A percentile compares a stretch with the other conserved stretches of the same genome.
Evolutionary conservation across 2,888 invertebrate genomes (phyloP).

Genomic region (Napeogenes sylphis): DNA sequence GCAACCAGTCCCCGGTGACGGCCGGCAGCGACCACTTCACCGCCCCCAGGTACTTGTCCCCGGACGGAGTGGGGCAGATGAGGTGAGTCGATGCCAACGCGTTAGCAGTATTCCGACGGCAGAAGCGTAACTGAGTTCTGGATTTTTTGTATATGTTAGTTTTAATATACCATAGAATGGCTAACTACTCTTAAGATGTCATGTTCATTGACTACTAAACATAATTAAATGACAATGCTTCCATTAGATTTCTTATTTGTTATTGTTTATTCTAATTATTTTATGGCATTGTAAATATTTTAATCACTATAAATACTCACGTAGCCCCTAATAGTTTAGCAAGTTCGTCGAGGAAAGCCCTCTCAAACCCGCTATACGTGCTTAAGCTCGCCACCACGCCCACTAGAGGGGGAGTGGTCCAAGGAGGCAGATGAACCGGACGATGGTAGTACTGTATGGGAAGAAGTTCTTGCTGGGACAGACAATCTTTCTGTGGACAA

Average conservation of each 20-base stretch:
- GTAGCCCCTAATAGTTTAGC: conserved; percentile 85
- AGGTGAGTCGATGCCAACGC: conserved; percentile 87
- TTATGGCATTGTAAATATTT: neutral
- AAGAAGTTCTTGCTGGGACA: conserved; percentile 76
- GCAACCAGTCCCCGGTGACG: conserved; percentile 86
- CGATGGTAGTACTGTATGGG: conserved; percentile 84
- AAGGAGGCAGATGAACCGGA: conserved; percentile 74
- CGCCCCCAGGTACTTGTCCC: conserved; percentile 90
- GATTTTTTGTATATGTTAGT: no score
- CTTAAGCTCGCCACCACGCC: conserved; percentile 89
- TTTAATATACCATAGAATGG: neutral
- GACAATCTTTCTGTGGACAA: conserved; percentile 79
- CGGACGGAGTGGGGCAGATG: conserved; percentile 83
- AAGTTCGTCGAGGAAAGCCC: conserved; percentile 84
- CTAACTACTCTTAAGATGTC: neutral
- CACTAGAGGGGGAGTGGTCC: conserved; percentile 62
- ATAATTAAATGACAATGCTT: neutral
- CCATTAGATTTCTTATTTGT: neutral
- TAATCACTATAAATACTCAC: conserved; percentile 54
- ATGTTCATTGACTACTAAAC: neutral
- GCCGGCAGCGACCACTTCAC: conserved; percentile 91
- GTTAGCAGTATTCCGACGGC: conserved; percentile 60
- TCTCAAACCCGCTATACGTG: conserved; percentile 84
- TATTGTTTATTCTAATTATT: neutral
- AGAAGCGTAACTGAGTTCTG: conserved; percentile 69